Percentiles rank a stretch among this genome's conserved stretches.
Conservation (phyloP, 2,797 vertebrate species). For the Tarsius wallacei region DNA sequence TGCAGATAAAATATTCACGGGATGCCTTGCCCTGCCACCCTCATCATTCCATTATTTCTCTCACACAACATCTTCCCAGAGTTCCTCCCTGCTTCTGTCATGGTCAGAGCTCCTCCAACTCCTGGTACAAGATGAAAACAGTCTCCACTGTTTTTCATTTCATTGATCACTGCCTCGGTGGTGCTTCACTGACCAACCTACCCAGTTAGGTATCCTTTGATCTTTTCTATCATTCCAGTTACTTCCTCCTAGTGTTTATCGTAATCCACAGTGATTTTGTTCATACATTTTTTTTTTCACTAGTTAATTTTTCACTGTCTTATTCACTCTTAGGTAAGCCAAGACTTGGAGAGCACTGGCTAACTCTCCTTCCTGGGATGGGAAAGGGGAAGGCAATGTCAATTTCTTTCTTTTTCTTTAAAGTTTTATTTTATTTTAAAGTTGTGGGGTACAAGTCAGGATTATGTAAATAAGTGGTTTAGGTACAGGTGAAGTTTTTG, state of each 20-base stretch:
- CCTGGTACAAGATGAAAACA: background rate
- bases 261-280: background rate
- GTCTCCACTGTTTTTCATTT: background rate
- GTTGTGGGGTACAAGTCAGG: too few relatives aligned
- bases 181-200: too few relatives aligned
- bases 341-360: background rate
- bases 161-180: background rate
- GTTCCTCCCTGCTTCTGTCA: background rate
- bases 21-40: background rate
- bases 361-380: background rate
- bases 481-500: too few relatives aligned
- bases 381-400: background rate
- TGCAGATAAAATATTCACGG: background rate
- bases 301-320: background rate
- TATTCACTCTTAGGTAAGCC: background rate
- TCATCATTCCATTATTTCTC: background rate
- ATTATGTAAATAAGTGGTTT: too few relatives aligned
- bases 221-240: background rate
- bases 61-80: conserved; percentile 1
- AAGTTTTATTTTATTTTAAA: too few relatives aligned
- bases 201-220: too few relatives aligned
- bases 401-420: background rate
- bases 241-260: background rate
- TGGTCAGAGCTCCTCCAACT: background rate
- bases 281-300: background rate